phyloP scores from a whole-genome alignment of 2,113 vertebrate genomes.

The Sceloporus undulatus region DNA sequence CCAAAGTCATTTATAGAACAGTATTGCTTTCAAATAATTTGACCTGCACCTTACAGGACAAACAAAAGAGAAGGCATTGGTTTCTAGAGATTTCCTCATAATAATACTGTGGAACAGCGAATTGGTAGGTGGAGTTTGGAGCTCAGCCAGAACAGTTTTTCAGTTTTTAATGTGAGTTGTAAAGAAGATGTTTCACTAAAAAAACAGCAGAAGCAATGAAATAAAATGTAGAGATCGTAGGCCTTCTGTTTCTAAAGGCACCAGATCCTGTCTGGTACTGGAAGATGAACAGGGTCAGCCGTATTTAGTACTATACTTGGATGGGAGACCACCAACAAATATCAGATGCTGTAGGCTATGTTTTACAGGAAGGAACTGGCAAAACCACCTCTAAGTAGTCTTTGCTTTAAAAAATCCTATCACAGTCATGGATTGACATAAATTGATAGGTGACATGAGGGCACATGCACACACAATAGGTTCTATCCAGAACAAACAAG shows the following conservation, averaged over 20 bases:
- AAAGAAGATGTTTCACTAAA: neutral
- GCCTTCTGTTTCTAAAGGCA: neutral
- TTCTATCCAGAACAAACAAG: neutral
- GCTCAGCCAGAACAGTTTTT: neutral
- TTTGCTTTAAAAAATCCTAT: too few species aligned
- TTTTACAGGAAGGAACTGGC: too few species aligned
- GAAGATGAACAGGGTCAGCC: too few species aligned
- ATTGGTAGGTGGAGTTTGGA: slow-evolving; percentile 1
- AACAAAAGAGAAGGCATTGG: neutral
- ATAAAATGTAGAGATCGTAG: neutral
- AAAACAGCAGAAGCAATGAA: neutral
- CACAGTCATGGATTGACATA: too few species aligned
- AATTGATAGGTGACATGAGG: too few species aligned
- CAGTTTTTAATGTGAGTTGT: neutral
- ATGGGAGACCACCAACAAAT: too few species aligned
- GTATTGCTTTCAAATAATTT: neutral
- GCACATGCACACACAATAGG: neutral
- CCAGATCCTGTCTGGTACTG: neutral
- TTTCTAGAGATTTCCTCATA: neutral
- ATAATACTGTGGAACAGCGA: neutral
- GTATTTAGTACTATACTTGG: too few species aligned
- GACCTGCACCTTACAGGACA: neutral
- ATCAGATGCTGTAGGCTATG: too few species aligned
- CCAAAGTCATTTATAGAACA: neutral
- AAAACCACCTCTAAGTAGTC: too few species aligned